Evolutionary conservation across 1,140 invertebrate species (phyloP), one percentile per base, ranked within the genome.

Genomic region (Asobara japonica): DNA sequence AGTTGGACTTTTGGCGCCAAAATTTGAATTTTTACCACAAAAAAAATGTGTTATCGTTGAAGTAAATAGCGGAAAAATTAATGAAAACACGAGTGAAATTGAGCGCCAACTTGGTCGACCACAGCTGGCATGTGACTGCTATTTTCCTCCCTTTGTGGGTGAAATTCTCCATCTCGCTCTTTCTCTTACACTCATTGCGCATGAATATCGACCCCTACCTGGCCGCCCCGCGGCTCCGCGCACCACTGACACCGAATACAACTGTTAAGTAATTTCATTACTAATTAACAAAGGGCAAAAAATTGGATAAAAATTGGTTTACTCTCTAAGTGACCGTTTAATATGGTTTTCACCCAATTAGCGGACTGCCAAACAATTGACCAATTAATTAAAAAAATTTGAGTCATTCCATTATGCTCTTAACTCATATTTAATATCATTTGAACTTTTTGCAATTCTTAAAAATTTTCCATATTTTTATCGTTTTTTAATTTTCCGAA

Each of bases 111-210:
- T 6, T 31, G 10, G 13, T 64, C 73, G 75, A 78, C 76, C 69
- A 77, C 72, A 68, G 73, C 65, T 77, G 76, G 76, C 80, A 80
- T 78, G 80, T 82, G 82, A 85, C 84, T 85, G 76, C 76, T 79
- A 77, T 69, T 51, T 56, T 56, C 51, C 51, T 56, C 51, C 51
- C 51, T 56, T 56, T 56, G 20, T 27, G 51, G 51, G 51, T 18
- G 38, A 68, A 75, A 73, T 61, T 62, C 60, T 7, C 8, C 20
- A 41, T 18, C 33, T 48, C 20, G 31, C 31, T 60, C 6, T 70
- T 20, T 70, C 16, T 61, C 48, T 70, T 25, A 36, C 33, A 7
- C 27, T 20, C 48, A 36, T 61, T 71, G 71, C 65, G 71, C 66
- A 73, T 73, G 71, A 83, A 80, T 84, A 84, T 84, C 83, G 83